Evolutionary conservation across 2,888 invertebrate species (phyloP).

Genomic region (Diloba caeruleocephala): DNA sequence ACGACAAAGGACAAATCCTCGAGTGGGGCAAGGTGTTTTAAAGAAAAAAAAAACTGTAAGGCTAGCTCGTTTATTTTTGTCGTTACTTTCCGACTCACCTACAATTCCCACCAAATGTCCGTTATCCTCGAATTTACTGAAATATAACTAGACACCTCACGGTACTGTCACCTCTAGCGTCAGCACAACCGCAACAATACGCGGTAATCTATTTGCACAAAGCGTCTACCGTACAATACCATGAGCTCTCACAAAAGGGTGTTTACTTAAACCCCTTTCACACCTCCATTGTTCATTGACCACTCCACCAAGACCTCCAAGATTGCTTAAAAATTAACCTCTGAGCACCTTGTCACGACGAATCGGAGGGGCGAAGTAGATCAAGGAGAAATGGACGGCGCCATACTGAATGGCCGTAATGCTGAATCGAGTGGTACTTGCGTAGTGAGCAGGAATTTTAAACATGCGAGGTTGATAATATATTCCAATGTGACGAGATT

Average conservation of each 20-base stretch:
- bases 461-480: slow-evolving; percentile 68
- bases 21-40: too few species aligned
- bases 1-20: too few species aligned
- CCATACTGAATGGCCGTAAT: slow-evolving; percentile 74
- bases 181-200: slow-evolving; percentile 72
- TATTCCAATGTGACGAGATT: slow-evolving; percentile 59
- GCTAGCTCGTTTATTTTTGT: too few species aligned
- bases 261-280: slow-evolving; percentile 88
- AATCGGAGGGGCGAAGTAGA: slow-evolving; percentile 51
- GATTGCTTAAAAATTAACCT: slow-evolving; percentile 53
- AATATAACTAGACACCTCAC: slow-evolving; percentile 35
- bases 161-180: slow-evolving; percentile 52
- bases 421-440: slow-evolving; percentile 76
- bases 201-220: slow-evolving; percentile 85
- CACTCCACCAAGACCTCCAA: slow-evolving; percentile 63
- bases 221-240: slow-evolving; percentile 78
- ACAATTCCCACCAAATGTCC: slow-evolving; percentile 16
- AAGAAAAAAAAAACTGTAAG: too few species aligned
- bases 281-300: slow-evolving; percentile 82
- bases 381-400: slow-evolving; percentile 58
- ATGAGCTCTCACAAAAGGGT: slow-evolving; percentile 83
- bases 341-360: slow-evolving; percentile 29
- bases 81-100: background rate
- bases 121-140: slow-evolving; percentile 18
- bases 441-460: slow-evolving; percentile 76